Percentiles rank a stretch among this genome's conserved stretches.
Evolutionary conservation across 1,140 invertebrate species (phyloP).

Genomic region (Ceratina australensis): DNA sequence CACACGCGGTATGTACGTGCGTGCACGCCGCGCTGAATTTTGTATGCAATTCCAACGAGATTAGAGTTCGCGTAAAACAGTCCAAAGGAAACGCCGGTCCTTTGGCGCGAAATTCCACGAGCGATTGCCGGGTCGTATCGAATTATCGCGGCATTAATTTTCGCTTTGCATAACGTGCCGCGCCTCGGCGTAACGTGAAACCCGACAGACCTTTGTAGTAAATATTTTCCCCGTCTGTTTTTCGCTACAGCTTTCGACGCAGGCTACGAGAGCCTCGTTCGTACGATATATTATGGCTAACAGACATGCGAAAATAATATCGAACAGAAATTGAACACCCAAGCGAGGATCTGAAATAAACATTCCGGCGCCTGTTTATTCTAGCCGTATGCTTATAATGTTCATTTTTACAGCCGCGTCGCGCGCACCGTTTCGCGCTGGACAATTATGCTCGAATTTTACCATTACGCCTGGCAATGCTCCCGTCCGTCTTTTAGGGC

Average conservation of each 20-base stretch:
- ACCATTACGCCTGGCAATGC: constrained; percentile 15
- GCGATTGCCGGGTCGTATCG: not conserved
- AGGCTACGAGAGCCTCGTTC: too few species aligned
- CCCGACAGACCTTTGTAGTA: too few species aligned
- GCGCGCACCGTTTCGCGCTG: not conserved
- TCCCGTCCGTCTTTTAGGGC: constrained; percentile 9
- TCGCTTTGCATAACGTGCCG: not conserved
- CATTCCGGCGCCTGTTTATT: too few species aligned
- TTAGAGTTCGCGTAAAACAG: constrained; percentile 30
- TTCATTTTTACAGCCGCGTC: not conserved
- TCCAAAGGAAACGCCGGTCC: not conserved
- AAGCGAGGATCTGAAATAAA: too few species aligned
- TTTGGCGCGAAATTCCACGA: not conserved
- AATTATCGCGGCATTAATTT: not conserved
- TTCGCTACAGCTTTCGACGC: too few species aligned
- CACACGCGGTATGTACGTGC: constrained; percentile 7
- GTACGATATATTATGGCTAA: too few species aligned
- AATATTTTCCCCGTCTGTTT: too few species aligned
- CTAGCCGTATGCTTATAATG: too few species aligned
- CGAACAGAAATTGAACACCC: too few species aligned
- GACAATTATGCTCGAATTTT: constrained; percentile 23
- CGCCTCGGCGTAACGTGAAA: not conserved
- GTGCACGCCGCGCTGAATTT: constrained; percentile 27
- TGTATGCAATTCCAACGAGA: constrained; percentile 31
- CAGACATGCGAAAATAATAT: too few species aligned